Percentiles rank a stretch among this genome's conserved stretches.
These are phyloP conservation scores for Peromyscus maniculatus DNA, from an alignment of 2,113 vertebrate species.

Conservation along the genomic window DNA sequence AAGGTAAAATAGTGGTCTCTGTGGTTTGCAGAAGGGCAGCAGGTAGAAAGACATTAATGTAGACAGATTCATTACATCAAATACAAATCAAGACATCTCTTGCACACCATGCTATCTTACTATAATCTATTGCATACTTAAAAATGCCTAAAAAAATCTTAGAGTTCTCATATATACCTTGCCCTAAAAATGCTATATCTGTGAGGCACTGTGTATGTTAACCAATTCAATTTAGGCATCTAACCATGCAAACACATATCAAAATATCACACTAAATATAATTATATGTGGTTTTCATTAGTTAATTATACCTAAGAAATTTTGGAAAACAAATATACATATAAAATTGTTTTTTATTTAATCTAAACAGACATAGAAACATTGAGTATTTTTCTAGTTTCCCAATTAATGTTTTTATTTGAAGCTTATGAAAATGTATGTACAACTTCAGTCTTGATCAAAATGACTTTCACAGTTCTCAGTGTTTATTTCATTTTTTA, in stretches of 20 bases:
- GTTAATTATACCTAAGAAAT: background rate
- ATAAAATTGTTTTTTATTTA: background rate
- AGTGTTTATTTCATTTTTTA: background rate
- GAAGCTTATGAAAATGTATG: background rate
- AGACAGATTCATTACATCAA: background rate
- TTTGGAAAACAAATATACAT: background rate
- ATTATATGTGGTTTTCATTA: background rate
- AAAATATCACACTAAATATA: background rate
- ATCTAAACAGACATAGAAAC: background rate
- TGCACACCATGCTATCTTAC: background rate
- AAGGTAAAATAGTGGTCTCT: background rate
- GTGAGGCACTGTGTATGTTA: background rate
- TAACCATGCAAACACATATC: background rate
- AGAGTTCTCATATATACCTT: background rate
- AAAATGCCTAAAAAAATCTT: background rate
- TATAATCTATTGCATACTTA: background rate
- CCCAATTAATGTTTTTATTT: constrained; percentile 24
- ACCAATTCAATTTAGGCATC: background rate
- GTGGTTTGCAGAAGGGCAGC: background rate
- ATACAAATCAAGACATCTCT: background rate
- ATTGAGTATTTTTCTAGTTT: background rate
- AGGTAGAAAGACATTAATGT: background rate
- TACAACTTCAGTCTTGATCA: background rate
- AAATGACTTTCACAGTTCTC: background rate
- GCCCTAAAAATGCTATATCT: background rate